Evolutionary conservation across 2,888 invertebrate genomes (phyloP).

Genomic region (Callyntrura sp.): DNA sequence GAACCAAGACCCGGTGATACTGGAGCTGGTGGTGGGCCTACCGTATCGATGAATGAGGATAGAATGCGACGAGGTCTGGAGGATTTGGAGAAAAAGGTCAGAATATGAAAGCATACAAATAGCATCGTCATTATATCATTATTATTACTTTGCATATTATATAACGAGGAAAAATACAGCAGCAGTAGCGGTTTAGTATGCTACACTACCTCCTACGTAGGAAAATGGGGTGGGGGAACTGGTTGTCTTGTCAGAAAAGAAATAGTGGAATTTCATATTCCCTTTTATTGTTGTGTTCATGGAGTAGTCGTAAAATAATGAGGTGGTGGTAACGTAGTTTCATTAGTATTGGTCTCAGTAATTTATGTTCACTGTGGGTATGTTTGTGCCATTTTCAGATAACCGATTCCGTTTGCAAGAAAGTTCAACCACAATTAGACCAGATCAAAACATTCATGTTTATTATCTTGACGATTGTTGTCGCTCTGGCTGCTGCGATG

Average conservation of each 20-base stretch:
- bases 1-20: slow-evolving; percentile 78
- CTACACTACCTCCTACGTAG: too few relatives aligned
- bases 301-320: too few relatives aligned
- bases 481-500: slow-evolving; percentile 13
- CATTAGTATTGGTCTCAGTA: not conserved
- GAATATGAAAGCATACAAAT: slow-evolving; percentile 2
- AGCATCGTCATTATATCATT: not conserved
- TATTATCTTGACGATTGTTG: slow-evolving; percentile 42
- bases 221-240: too few relatives aligned
- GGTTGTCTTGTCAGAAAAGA: too few relatives aligned
- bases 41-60: slow-evolving; percentile 82
- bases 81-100: slow-evolving; percentile 83
- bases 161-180: not conserved
- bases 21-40: slow-evolving; percentile 62
- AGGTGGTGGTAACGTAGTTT: too few relatives aligned
- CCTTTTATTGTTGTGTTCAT: too few relatives aligned
- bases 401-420: slow-evolving; percentile 73
- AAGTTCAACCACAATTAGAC: slow-evolving; percentile 73
- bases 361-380: slow-evolving; percentile 4
- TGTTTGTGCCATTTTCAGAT: slow-evolving; percentile 65
- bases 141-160: slow-evolving; percentile 16
- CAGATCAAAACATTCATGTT: slow-evolving; percentile 45
- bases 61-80: slow-evolving; percentile 81
- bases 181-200: not conserved
- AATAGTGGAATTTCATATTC: too few relatives aligned